Evolutionary conservation across 2,797 vertebrate species (phyloP).

Genomic region (Bradypodion pumilum): DNA sequence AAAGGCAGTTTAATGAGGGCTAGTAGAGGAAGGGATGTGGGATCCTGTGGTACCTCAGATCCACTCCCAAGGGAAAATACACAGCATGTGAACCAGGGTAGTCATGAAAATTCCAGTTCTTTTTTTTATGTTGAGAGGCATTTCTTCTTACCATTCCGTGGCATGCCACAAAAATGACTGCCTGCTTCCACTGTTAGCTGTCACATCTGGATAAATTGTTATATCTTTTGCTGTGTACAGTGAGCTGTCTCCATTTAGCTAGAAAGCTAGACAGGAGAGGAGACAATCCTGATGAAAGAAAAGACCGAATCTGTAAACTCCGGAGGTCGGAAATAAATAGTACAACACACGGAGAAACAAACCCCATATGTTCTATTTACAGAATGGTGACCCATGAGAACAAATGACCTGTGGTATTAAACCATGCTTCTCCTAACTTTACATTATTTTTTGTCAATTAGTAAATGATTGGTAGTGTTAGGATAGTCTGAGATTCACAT

Average conservation of each 20-base stretch:
- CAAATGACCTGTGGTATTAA: not conserved
- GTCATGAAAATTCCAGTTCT: slow-evolving; percentile 13
- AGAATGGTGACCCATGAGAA: not conserved
- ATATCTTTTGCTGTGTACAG: not conserved
- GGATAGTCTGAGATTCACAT: not conserved
- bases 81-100: slow-evolving; percentile 18
- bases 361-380: not conserved
- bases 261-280: not conserved
- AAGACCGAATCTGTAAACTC: not conserved
- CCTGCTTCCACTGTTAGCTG: not conserved
- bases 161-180: not conserved
- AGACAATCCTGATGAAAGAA: not conserved
- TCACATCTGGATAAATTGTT: not conserved
- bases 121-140: not conserved
- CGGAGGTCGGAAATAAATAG: not conserved
- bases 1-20: slow-evolving; percentile 45
- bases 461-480: not conserved
- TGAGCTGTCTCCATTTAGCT: not conserved
- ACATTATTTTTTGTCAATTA: not conserved
- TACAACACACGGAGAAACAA: not conserved
- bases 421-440: not conserved
- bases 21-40: not conserved
- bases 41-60: slow-evolving; percentile 1
- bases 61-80: not conserved
- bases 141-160: not conserved